Evolutionary conservation across 2,113 vertebrate genomes (phyloP), one percentile per base, ranked within the genome.

Genomic region (Catharus fuscescens): DNA sequence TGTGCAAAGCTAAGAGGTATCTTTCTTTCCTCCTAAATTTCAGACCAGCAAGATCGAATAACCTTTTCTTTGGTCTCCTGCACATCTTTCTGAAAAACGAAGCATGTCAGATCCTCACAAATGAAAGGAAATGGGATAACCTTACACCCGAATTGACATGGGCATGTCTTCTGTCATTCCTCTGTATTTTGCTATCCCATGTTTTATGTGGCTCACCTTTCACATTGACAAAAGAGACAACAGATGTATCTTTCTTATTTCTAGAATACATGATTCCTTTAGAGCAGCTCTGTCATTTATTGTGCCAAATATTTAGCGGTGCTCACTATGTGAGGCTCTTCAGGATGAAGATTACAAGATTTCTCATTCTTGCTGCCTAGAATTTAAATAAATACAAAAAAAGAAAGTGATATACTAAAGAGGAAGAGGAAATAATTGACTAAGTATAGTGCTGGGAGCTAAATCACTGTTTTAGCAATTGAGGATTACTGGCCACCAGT

Each of bases 211-310:
- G 32, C 31, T 91, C 53, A 86, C 72, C 42, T 84, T 80, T 77
- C 64, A 67, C 5, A 2, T 26, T 77, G 48, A 71, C 66, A 82
- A 38, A 67, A 94, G 70, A 78, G 26, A 76, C 24, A 45, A 70
- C 47, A 71, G 62, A 61, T 15, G 28, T 38, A 47, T 24, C 40
- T 10, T 32, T 36, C 64, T 62, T 65, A 54, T 73, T 81, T 81
- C 66, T 53, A 40, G 61, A 74, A 74, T 61, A 50, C 28, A 42
- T 57, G 19, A 93, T 56, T 74, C 34, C 47, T 88, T 85, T 66
- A 73, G 40, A 94, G 71, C 76, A 88, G 18, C 45, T 82, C n/a
- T 93, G 76, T 86, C 80, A 71, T 53, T 91, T 86, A 56, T 66
- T 56, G 79, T 76, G 56, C 80, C 66, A 74, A 93, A 57, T 86